Conservation (phyloP, 2,888 invertebrate species). For the Aelia acuminata region DNA sequence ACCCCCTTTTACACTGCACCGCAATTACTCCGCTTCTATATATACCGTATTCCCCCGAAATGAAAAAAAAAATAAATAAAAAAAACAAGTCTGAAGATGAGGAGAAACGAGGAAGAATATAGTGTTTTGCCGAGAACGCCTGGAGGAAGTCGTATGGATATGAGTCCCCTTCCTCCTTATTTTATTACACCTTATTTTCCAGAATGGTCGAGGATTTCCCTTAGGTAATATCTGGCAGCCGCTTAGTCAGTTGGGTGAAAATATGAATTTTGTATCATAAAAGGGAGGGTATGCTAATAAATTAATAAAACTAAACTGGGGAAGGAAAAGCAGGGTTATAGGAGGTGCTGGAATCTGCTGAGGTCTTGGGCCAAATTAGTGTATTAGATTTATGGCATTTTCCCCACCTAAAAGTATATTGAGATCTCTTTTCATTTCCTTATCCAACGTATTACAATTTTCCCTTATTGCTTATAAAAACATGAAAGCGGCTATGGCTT, state of each 20-base stretch:
- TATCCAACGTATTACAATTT: conserved; percentile 14
- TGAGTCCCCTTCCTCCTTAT: neutral
- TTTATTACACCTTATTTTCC: conserved; percentile 39
- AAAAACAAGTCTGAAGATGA: neutral
- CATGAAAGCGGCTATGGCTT: neutral
- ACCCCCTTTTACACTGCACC: neutral
- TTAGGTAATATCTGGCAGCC: conserved; percentile 23
- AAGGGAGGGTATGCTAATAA: neutral
- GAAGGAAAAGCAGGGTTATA: neutral
- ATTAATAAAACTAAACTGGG: conserved; percentile 24
- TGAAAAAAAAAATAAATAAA: conserved; percentile 19
- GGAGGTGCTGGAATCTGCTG: neutral
- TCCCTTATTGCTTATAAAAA: neutral
- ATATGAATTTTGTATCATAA: conserved; percentile 44
- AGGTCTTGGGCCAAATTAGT: neutral
- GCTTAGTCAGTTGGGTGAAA: conserved; percentile 27
- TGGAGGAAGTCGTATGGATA: neutral
- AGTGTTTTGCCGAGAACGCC: conserved; percentile 20
- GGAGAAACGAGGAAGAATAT: conserved; percentile 25
- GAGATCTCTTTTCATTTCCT: neutral
- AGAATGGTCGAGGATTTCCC: conserved; percentile 42
- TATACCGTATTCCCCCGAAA: neutral
- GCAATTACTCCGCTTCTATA: neutral
- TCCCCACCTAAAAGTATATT: neutral
- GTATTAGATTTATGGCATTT: conserved; percentile 21